These are phyloP conservation scores for Smutsia gigantea DNA, from an alignment of 2,797 vertebrate genomes.

Conservation along the genomic window DNA sequence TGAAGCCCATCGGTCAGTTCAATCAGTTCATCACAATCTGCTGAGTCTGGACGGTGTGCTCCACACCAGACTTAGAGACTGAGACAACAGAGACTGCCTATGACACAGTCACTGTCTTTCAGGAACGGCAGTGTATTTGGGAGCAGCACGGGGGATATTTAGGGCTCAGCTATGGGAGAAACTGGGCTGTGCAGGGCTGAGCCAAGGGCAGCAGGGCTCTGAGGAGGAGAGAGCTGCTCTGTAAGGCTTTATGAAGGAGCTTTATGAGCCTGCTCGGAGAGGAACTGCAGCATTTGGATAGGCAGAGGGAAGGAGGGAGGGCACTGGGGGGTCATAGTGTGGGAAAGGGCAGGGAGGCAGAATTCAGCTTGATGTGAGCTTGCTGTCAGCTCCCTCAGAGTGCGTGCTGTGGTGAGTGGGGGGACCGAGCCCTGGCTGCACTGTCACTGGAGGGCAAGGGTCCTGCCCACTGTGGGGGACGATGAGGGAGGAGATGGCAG, in stretches of 20 bases:
- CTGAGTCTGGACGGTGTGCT: neutral
- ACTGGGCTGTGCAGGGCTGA: neutral
- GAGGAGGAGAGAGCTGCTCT: neutral
- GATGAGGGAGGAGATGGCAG: neutral
- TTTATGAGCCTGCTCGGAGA: neutral
- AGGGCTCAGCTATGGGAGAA: neutral
- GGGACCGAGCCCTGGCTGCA: neutral
- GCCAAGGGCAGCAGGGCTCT: neutral
- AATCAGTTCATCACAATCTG: neutral
- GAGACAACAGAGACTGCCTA: neutral
- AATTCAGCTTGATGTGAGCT: neutral
- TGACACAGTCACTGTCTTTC: neutral
- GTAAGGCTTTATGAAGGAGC: neutral
- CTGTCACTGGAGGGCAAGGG: neutral
- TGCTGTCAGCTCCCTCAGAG: neutral
- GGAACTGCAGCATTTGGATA: neutral
- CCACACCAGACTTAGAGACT: neutral
- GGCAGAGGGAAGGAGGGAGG: neutral
- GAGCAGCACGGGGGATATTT: neutral
- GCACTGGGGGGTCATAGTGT: rapidly evolving
- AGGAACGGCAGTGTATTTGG: neutral
- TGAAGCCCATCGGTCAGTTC: neutral
- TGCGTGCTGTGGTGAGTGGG: neutral
- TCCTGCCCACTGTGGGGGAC: neutral
- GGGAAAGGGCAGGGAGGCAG: neutral